phyloP scores from a whole-genome alignment of 2,888 invertebrate species.

The Cryptosula pallasiana region DNA sequence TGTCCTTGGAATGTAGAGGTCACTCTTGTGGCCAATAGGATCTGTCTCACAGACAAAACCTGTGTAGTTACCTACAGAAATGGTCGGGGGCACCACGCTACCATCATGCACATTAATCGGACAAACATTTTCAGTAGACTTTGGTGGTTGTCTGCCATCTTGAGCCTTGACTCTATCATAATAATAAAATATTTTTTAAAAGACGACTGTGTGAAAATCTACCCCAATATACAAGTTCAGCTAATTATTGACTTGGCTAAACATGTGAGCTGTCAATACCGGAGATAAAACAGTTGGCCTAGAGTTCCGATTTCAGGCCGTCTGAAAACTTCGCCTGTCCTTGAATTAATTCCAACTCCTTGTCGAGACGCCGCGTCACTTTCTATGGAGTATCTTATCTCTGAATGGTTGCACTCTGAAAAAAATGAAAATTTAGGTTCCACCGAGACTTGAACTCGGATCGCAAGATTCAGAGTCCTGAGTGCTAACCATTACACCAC shows the following conservation, averaged over 20 bases:
- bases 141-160: constrained; percentile 2
- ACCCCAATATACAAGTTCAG: no score
- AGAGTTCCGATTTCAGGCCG: neutral
- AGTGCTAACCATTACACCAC: no score
- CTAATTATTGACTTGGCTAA: no score
- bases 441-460: no score
- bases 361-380: constrained; percentile 35
- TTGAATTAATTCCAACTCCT: constrained; percentile 40
- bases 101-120: neutral
- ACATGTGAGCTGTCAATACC: neutral
- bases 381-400: constrained; percentile 33
- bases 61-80: neutral
- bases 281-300: neutral
- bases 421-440: no score
- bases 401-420: constrained; percentile 34
- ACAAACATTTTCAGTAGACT: constrained; percentile 2
- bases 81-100: neutral
- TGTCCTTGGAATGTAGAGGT: neutral
- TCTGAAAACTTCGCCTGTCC: constrained; percentile 34
- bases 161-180: constrained; percentile 9
- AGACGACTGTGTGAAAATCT: no score
- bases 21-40: neutral
- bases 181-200: no score
- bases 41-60: neutral
- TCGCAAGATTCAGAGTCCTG: no score